Evolutionary conservation across 2,113 vertebrate genomes (phyloP).

Genomic region (Siniperca knerii): DNA sequence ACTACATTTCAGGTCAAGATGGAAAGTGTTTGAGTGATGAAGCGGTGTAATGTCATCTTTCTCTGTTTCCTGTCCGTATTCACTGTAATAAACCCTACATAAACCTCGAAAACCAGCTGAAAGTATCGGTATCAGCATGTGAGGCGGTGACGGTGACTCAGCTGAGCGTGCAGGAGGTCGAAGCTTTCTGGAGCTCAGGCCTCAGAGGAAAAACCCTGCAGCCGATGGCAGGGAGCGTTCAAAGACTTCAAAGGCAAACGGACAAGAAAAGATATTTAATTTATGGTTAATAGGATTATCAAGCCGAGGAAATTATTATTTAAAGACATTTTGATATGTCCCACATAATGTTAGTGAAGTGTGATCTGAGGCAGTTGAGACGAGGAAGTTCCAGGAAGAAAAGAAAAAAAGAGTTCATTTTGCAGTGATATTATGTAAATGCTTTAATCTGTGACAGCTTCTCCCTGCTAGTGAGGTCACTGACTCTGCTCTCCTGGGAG

Average conservation of each 20-base stretch:
- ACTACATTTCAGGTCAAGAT: not conserved
- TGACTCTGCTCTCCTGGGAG: constrained; percentile 40
- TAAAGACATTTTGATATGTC: constrained; percentile 46
- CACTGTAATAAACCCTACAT: not conserved
- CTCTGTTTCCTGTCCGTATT: not conserved
- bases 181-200: constrained; percentile 13
- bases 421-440: constrained; percentile 67
- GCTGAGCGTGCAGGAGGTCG: constrained; percentile 11
- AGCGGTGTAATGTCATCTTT: not conserved
- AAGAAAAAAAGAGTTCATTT: not conserved
- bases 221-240: constrained; percentile 46
- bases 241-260: constrained; percentile 67
- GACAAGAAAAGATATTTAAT: constrained; percentile 58
- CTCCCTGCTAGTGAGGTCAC: constrained; percentile 65
- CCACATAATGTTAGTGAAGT: constrained; percentile 24
- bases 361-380: constrained; percentile 22
- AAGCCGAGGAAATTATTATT: constrained; percentile 55
- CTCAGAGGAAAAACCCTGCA: constrained; percentile 17
- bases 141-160: not conserved
- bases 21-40: not conserved
- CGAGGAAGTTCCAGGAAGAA: constrained; percentile 36
- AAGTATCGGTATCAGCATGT: not conserved
- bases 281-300: constrained; percentile 61
- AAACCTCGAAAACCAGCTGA: not conserved
- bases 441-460: constrained; percentile 57